A percentile compares a stretch with the other conserved stretches of the same genome.
These are phyloP conservation scores for Helicorthomorpha holstii DNA, from an alignment of 1,140 invertebrate genomes.

Conservation along the genomic window DNA sequence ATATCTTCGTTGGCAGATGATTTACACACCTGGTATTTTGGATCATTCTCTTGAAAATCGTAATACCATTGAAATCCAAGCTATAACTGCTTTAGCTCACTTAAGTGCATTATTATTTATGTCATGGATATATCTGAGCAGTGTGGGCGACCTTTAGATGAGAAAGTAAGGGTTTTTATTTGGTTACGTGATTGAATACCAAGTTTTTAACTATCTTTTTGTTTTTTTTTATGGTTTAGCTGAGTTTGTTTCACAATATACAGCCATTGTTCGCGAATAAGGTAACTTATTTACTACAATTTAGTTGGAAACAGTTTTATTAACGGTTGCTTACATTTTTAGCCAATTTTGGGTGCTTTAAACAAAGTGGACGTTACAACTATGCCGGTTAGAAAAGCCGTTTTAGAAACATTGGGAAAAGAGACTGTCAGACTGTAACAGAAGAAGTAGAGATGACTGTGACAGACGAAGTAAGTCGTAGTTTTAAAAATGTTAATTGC, in stretches of 20 bases:
- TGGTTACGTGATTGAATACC: not conserved
- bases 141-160: constrained; percentile 81
- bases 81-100: constrained; percentile 94
- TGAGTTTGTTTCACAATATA: constrained; percentile 76
- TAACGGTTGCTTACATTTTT: constrained; percentile 8
- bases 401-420: constrained; percentile 44
- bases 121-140: constrained; percentile 93
- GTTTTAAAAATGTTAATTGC: not conserved
- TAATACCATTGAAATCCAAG: constrained; percentile 99
- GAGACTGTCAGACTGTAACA: constrained; percentile 63
- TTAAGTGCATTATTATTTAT: constrained; percentile 81
- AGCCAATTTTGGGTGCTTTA: constrained; percentile 69
- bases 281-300: too few relatives aligned
- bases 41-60: constrained; percentile 92
- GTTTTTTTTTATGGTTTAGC: constrained; percentile 16
- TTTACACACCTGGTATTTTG: constrained; percentile 92
- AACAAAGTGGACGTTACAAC: constrained; percentile 90
- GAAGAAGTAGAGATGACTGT: constrained; percentile 88
- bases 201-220: constrained; percentile 1
- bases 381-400: constrained; percentile 43
- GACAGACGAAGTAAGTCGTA: constrained; percentile 41
- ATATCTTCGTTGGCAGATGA: constrained; percentile 61
- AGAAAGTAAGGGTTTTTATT: constrained; percentile 46
- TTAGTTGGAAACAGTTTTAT: too few relatives aligned
- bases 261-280: constrained; percentile 94